Conservation (phyloP, 1,140 invertebrate genomes). For the Leptinotarsa undecemlineata region DNA sequence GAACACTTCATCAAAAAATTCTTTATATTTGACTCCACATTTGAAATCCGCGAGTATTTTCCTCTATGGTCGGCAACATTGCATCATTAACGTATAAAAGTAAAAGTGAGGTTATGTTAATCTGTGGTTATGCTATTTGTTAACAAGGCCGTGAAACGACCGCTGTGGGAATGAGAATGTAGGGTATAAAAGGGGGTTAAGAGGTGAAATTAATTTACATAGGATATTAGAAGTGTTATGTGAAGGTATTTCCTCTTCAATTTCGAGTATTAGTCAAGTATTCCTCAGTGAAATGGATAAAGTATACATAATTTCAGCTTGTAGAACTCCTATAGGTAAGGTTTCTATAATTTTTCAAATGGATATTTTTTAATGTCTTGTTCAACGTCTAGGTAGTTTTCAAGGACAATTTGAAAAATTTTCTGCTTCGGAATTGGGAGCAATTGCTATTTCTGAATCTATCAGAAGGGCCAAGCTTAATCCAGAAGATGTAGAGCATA, state of each 20-base stretch:
- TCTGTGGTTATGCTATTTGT: too few species aligned
- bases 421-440: conserved; percentile 69
- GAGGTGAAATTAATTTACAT: background rate
- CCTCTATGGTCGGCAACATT: too few species aligned
- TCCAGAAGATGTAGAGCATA: conserved; percentile 74
- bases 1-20: too few species aligned
- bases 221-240: background rate
- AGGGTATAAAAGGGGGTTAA: background rate
- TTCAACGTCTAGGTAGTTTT: conserved; percentile 36
- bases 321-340: conserved; percentile 70
- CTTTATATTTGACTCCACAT: too few species aligned
- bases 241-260: background rate
- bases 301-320: conserved; percentile 69
- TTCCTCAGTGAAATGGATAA: conserved; percentile 39
- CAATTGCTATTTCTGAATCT: conserved; percentile 75
- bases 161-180: background rate
- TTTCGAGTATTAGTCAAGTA: conserved; percentile 11
- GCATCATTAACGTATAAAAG: too few species aligned
- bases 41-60: too few species aligned
- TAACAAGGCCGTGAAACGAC: too few species aligned
- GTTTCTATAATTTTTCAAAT: conserved; percentile 6
- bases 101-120: too few species aligned
- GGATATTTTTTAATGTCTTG: background rate
- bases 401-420: conserved; percentile 45
- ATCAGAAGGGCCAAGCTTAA: conserved; percentile 65